Base-by-base conservation (phyloP, 2,888 invertebrate genomes). In the Horisme vitalbata region DNA sequence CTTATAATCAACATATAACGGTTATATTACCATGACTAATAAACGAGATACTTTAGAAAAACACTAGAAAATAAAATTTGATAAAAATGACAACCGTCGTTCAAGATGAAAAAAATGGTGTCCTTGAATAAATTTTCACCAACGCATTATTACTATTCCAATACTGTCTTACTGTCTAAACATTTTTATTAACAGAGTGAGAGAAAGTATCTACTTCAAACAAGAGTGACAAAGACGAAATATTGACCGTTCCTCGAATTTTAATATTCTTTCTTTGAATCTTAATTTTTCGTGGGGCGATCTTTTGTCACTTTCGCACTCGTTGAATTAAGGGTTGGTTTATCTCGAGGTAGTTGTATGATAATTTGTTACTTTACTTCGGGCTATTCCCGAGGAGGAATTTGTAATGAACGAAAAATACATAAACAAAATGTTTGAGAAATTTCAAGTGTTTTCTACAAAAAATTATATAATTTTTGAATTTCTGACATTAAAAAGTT, bases 251-350 rank as follows among this genome's bases (percentile, higher is more conserved):
- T 82, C 78, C 75, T 71, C 83, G 85, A 83, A 89, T 90, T 90
- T 90, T 89, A 90, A 90, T 89, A 87, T 89, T 87, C 89, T 88
- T 85, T 87, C 84, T 76, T 90, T 87, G 90, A 89, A 90, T 89
- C 83, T 87, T 87, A 87, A 88, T 90, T 89, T 88, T 89, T 87
- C 81, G 79, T 79, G 73, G 80, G 80, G 76, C 58, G 74, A 61
- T 69, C 59, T 61, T 68, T 68, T 59, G 23, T 79, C 75, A 68
- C 71, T 52, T 54, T 83, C 73, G 59, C 15, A 13, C 27, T 54
- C 74, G 37, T 39, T 82, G 75, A 76, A 75, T 68, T 75, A 64
- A 71, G 68, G 57, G 34, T 20, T 6, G 61, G 54, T 41, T 61
- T 39, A 59, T 60, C 55, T 62, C 55, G 61, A 61, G 68, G 65